These are phyloP conservation scores for Pluvianellus socialis DNA, from an alignment of 2,113 vertebrate genomes.

Conservation along the genomic window DNA sequence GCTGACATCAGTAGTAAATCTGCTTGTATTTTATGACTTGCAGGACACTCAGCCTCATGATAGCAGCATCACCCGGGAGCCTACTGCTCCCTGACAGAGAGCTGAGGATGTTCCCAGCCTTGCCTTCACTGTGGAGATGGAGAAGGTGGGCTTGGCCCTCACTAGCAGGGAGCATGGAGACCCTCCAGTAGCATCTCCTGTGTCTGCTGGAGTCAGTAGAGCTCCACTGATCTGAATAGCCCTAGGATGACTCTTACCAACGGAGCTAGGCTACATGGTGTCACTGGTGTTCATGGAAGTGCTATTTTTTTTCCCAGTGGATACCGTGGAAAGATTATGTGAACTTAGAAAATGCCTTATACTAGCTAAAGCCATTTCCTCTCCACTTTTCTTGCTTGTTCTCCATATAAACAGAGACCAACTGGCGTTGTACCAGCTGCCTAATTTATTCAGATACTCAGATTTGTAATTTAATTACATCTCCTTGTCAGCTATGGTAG, in stretches of 20 bases:
- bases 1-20: not conserved
- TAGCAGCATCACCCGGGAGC: not conserved
- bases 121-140: not conserved
- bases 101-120: not conserved
- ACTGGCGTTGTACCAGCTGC: not conserved
- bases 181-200: not conserved
- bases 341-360: not conserved
- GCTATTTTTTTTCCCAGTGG: not conserved
- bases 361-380: not conserved
- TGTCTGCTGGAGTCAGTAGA: not conserved
- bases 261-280: not conserved
- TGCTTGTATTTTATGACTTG: not conserved
- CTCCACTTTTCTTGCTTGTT: not conserved
- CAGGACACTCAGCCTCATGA: not conserved
- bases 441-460: slow-evolving; percentile 6
- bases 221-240: not conserved
- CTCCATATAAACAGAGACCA: not conserved
- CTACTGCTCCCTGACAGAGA: not conserved
- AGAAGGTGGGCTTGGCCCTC: not conserved
- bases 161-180: not conserved
- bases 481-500: not conserved
- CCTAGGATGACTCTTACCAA: not conserved
- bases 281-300: not conserved
- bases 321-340: not conserved
- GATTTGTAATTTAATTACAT: not conserved